Percentiles rank a stretch among this genome's conserved stretches.
phyloP scores from a whole-genome alignment of 2,113 vertebrate genomes.

The Drymodes brunneopygia region DNA sequence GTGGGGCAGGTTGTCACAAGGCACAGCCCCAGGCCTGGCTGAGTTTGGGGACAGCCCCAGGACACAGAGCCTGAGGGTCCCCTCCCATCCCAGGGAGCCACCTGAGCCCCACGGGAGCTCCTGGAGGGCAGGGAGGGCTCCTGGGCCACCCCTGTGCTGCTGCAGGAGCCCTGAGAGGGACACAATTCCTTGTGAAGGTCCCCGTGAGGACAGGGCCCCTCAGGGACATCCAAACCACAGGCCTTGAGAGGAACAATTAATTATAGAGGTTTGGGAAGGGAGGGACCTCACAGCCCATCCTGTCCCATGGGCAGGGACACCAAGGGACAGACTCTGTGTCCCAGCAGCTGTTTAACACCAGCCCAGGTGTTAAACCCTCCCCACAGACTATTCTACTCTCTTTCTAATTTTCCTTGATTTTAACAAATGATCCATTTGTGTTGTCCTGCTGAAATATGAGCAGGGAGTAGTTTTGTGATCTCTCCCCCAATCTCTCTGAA shows the following conservation, averaged over 20 bases:
- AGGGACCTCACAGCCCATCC: background rate
- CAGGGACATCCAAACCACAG: background rate
- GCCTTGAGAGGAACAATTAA: background rate
- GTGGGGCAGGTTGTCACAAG: background rate
- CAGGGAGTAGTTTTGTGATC: background rate
- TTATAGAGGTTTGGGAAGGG: background rate
- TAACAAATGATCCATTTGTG: background rate
- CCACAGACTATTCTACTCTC: accelerated
- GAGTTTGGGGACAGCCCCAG: background rate
- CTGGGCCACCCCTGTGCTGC: background rate
- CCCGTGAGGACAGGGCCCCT: background rate
- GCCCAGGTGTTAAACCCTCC: background rate
- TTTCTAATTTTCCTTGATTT: background rate
- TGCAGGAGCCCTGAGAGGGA: background rate
- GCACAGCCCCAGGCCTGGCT: background rate
- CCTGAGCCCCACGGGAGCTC: background rate
- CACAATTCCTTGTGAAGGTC: background rate
- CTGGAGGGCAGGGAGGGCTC: background rate
- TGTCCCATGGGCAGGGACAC: background rate
- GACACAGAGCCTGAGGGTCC: background rate
- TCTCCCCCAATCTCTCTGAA: background rate
- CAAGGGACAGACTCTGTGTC: background rate
- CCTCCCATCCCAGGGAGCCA: background rate
- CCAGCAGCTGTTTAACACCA: background rate
- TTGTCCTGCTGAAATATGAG: background rate